Evolutionary conservation across 2,113 vertebrate species (phyloP), one percentile per base, ranked within the genome.

Genomic region (Lasiurus borealis): DNA sequence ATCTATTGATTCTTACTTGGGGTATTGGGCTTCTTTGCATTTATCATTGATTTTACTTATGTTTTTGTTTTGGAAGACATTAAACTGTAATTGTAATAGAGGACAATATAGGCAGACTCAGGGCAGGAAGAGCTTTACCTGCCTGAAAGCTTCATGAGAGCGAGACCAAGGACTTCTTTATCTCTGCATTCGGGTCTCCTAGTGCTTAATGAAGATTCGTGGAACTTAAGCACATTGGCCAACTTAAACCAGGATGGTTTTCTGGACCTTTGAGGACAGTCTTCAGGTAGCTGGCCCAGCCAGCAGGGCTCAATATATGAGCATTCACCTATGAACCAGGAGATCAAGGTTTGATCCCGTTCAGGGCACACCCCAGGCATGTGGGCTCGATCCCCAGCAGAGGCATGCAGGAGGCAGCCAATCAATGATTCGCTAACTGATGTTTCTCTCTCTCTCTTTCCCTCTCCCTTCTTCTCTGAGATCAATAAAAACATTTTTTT

Each of bases 171-270:
- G 31, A 9, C 50, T 46, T 64, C 78, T 81, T 59, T 52, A 59
- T 59, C 15, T 64, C 57, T 66, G 4, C 31, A 31, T 71, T 18
- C 15, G 50, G 52, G 31, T 14, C 9, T 23, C 16, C 27, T 81
- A 73, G 8, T 87, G 44, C 36, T 83, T 90, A n/a, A 34, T 87
- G 94, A 48, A 71, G 16, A 19, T 69, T n/a, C 86, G n/a, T 82
- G 6, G 62, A 68, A 50, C 44, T 88, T 23, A 72, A 59, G 34
- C 54, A 3, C 36, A 11, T 50, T 82, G 50, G 10, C 31, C 59
- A 34, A 8, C 46, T 57, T 82, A 92, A 88, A 66, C 36, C 27
- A 54, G 46, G 14, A 15, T n/a, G 40, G n/a, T 40, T 88, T 91
- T 18, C 75, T 85, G 36, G 25, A 34, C n/a, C 29, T 88, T 73